Conservation (phyloP, 1,140 invertebrate genomes). For the Callitettix versicolor region DNA sequence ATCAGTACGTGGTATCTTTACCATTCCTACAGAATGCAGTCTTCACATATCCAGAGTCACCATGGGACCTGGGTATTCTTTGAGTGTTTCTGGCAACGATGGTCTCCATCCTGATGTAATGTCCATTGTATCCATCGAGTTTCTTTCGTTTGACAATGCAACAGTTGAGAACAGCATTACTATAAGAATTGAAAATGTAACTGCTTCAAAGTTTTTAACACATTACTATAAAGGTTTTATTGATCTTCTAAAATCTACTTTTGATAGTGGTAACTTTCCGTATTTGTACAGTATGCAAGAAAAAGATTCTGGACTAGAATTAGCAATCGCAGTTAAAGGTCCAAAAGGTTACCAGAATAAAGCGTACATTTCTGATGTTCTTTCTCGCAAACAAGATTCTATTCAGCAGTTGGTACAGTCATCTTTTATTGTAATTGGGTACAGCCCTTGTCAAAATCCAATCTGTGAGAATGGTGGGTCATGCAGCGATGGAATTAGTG, state of each 20-base stretch:
- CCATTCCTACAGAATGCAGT: constrained; percentile 65
- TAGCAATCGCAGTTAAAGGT: constrained; percentile 52
- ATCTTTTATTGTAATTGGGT: constrained; percentile 47
- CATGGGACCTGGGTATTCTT: constrained; percentile 50
- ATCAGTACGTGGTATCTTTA: constrained; percentile 47
- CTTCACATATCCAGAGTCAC: constrained; percentile 58
- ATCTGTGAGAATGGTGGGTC: constrained; percentile 64
- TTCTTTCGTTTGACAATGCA: constrained; percentile 63
- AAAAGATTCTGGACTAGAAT: constrained; percentile 48
- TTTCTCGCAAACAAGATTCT: constrained; percentile 49
- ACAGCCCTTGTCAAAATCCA: constrained; percentile 56
- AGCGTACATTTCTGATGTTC: constrained; percentile 47
- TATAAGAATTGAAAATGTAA: constrained; percentile 59
- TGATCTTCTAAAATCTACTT: constrained; percentile 51
- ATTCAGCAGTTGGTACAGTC: constrained; percentile 50
- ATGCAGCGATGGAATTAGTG: constrained; percentile 60
- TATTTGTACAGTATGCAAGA: constrained; percentile 65
- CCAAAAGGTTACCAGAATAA: constrained; percentile 44
- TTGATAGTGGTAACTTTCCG: constrained; percentile 51
- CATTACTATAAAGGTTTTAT: constrained; percentile 62
- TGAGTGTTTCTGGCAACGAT: constrained; percentile 79
- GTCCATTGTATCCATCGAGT: constrained; percentile 73
- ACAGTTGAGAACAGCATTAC: constrained; percentile 76
- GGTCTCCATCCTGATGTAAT: constrained; percentile 73
- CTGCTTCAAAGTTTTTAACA: constrained; percentile 58